phyloP scores from a whole-genome alignment of 1,140 invertebrate genomes.

The Heliconius himera region DNA sequence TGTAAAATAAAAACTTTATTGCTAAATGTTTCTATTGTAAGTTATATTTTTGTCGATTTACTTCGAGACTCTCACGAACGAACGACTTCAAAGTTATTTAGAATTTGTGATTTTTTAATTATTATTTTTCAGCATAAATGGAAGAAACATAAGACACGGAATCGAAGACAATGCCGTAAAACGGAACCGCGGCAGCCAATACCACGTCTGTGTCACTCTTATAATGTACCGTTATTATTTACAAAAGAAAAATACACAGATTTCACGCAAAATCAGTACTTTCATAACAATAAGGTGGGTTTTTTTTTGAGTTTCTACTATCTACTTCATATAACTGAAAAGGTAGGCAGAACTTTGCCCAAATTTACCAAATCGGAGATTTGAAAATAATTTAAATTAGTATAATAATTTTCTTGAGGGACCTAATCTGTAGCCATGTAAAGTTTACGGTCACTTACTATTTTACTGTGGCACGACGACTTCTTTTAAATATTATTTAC shows the following conservation, averaged over 20 bases:
- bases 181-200: conserved; percentile 26
- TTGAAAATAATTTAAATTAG: no score
- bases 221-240: conserved; percentile 3
- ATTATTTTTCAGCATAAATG: conserved; percentile 8
- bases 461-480: no score
- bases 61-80: no score
- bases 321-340: neutral
- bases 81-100: neutral
- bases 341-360: neutral
- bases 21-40: no score
- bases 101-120: neutral
- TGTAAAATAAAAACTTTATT: no score
- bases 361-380: neutral
- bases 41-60: neutral
- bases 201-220: conserved; percentile 45
- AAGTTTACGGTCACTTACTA: no score
- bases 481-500: no score
- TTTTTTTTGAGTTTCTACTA: neutral
- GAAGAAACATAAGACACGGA: conserved; percentile 23
- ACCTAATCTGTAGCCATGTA: no score
- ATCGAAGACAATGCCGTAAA: conserved; percentile 22
- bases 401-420: no score
- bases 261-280: neutral
- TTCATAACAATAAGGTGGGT: neutral
- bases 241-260: conserved; percentile 1